These are phyloP conservation scores for Camponotus vicinus DNA, from an alignment of 1,140 invertebrate genomes.

Conservation along the genomic window DNA sequence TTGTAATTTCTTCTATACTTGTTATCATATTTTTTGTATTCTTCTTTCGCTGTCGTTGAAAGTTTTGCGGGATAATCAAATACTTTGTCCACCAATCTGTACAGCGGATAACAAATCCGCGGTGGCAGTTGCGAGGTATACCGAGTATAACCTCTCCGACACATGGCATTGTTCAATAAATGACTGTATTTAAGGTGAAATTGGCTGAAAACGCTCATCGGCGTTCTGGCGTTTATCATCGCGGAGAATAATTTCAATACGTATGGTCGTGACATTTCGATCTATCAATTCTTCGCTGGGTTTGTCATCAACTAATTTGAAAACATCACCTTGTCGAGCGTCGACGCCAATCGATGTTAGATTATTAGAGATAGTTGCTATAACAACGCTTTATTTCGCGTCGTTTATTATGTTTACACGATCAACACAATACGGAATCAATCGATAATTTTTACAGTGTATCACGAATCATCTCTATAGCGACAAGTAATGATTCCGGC, in stretches of 20 bases:
- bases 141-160: conserved; percentile 72
- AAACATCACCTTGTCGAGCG: not conserved
- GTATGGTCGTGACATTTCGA: conserved; percentile 75
- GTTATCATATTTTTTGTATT: conserved; percentile 12
- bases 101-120: conserved; percentile 42
- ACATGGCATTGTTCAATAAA: not conserved
- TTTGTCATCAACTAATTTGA: not conserved
- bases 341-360: not conserved
- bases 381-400: not conserved
- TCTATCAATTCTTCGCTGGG: not conserved
- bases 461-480: no score
- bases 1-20: conserved; percentile 40
- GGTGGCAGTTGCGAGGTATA: conserved; percentile 3
- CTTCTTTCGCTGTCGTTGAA: conserved; percentile 14
- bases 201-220: conserved; percentile 40
- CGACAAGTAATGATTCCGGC: no score
- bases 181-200: not conserved
- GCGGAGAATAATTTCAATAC: conserved; percentile 52
- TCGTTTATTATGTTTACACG: not conserved
- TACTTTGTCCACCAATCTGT: conserved; percentile 59
- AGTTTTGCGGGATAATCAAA: not conserved
- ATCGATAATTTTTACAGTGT: not conserved
- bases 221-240: conserved; percentile 27
- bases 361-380: conserved; percentile 2
- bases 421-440: not conserved